A percentile compares a stretch with the other conserved stretches of the same genome.
These are phyloP conservation scores for Bombus sylvicola DNA, from an alignment of 1,140 invertebrate species.

Conservation along the genomic window DNA sequence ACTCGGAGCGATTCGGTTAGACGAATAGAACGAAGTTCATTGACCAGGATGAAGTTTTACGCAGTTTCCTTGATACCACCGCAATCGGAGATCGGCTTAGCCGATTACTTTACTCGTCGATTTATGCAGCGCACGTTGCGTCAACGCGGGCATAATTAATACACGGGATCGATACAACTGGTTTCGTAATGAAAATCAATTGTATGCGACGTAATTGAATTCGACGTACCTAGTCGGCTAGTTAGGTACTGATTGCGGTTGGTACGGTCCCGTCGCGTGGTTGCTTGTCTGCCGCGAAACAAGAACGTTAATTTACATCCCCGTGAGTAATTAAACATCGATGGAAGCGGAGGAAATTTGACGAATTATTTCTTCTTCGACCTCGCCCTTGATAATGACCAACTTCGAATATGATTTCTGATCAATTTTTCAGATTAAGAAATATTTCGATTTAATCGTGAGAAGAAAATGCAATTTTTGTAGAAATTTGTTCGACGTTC, in stretches of 20 bases:
- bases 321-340: too few species aligned
- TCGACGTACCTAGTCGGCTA: background rate
- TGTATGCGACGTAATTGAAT: conserved; percentile 38
- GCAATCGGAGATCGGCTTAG: background rate
- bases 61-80: background rate
- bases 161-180: conserved; percentile 27
- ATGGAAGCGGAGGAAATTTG: background rate
- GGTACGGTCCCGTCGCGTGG: background rate
- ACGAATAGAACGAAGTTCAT: background rate
- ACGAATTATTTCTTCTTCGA: background rate
- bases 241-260: conserved; percentile 30
- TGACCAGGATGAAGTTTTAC: background rate
- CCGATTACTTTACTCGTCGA: background rate
- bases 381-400: background rate
- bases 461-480: background rate
- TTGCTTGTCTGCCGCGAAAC: background rate
- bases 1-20: background rate
- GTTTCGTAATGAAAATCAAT: conserved; percentile 52
- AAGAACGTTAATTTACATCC: background rate
- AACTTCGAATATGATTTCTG: background rate
- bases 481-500: background rate
- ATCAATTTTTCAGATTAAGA: too few species aligned
- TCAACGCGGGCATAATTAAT: conserved; percentile 35
- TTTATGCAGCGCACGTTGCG: conserved; percentile 4
- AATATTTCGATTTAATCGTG: too few species aligned